Conservation (phyloP, 2,797 vertebrate species). For the Dendrocincla tyrannina region DNA sequence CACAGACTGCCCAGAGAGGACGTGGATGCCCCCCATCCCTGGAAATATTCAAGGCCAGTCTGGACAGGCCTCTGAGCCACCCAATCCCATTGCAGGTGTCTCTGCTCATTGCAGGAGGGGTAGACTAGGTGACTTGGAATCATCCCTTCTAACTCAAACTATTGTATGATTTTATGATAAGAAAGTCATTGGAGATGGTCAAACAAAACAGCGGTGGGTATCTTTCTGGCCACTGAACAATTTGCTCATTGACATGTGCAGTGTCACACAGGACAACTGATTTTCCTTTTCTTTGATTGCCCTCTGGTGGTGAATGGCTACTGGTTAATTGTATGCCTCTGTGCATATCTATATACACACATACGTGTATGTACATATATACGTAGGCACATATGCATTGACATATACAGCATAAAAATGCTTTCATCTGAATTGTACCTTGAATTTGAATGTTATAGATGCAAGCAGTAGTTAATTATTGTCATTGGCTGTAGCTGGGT, state of each 20-base stretch:
- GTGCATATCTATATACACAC: rapidly evolving
- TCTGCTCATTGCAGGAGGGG: not conserved
- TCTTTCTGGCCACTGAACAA: not conserved
- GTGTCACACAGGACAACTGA: not conserved
- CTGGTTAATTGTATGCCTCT: not conserved
- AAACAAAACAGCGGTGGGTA: rapidly evolving
- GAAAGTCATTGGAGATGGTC: not conserved
- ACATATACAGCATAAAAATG: not conserved
- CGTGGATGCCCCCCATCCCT: not conserved
- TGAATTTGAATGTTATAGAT: not conserved
- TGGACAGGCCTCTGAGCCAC: not conserved
- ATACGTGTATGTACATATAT: rapidly evolving
- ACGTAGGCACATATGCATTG: not conserved
- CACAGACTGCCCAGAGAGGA: no score
- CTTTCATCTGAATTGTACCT: not conserved
- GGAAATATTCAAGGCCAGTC: not conserved
- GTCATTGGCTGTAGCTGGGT: not conserved
- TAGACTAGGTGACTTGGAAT: not conserved
- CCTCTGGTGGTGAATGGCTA: slow-evolving; percentile 44
- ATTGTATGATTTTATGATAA: not conserved
- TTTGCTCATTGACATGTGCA: rapidly evolving
- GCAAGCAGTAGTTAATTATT: not conserved
- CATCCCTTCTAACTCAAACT: not conserved
- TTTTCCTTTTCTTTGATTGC: slow-evolving; percentile 31
- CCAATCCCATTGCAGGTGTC: not conserved